These are phyloP conservation scores for Aplochiton taeniatus DNA, from an alignment of 2,797 vertebrate genomes.

Conservation along the genomic window DNA sequence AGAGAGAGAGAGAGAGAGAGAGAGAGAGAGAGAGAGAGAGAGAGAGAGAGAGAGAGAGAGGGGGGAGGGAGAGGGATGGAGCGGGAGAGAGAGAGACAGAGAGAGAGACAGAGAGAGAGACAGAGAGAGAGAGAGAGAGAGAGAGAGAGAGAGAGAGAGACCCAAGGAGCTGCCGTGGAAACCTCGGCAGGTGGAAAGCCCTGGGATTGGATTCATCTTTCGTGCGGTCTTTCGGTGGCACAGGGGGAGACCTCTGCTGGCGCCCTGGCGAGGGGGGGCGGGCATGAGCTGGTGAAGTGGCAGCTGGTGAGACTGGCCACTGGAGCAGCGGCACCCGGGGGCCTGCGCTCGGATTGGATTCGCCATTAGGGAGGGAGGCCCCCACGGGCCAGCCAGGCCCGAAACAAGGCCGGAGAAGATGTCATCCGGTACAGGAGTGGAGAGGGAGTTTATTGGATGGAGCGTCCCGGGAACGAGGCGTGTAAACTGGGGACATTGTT, in stretches of 20 bases:
- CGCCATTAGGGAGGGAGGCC: conserved; percentile 32
- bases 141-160: conserved; percentile 13
- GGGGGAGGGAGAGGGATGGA: conserved; percentile 12
- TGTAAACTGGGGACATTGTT: too few relatives aligned
- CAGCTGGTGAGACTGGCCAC: conserved; percentile 42
- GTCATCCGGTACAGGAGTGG: conserved; percentile 11
- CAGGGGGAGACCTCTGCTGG: conserved; percentile 12
- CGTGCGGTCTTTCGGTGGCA: conserved; percentile 6
- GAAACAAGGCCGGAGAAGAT: conserved; percentile 27
- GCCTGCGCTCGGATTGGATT: conserved; percentile 34
- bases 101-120: conserved; percentile 8
- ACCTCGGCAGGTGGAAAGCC: conserved; percentile 17
- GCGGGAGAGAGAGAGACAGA: neutral
- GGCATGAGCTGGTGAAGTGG: conserved; percentile 35
- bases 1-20: conserved; percentile 1
- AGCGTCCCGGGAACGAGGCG: conserved; percentile 3
- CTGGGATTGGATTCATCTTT: conserved; percentile 21
- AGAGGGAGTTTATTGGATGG: conserved; percentile 14
- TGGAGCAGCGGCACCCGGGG: conserved; percentile 27
- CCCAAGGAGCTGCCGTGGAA: conserved; percentile 12
- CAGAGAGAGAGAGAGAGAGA: neutral
- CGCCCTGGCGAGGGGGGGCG: conserved; percentile 13
- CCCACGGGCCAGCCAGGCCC: conserved; percentile 13
- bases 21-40: neutral
- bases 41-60: conserved; percentile 15